These are phyloP conservation scores for Chaetops frenatus DNA, from an alignment of 2,113 vertebrate genomes.

Conservation along the genomic window DNA sequence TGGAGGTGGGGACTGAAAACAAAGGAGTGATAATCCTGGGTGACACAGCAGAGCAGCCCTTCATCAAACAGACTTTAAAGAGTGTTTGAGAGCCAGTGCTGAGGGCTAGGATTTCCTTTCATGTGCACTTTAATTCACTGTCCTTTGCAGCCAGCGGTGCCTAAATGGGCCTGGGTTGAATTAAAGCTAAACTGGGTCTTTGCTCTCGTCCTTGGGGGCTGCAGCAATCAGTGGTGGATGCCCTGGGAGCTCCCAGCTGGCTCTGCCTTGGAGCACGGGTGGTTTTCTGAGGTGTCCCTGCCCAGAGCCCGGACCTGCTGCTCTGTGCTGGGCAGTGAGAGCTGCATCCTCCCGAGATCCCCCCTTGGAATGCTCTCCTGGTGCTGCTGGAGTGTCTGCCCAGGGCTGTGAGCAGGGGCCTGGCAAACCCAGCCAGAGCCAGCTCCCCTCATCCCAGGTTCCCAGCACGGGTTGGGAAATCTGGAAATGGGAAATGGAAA, in stretches of 20 bases:
- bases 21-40: not conserved
- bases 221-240: not conserved
- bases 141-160: constrained; percentile 22
- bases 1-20: not conserved
- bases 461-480: not conserved
- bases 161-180: constrained; percentile 39
- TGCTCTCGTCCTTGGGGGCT: not conserved
- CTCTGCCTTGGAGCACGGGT: not conserved
- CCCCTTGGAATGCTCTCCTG: not conserved
- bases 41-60: not conserved
- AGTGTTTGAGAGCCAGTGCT: constrained; percentile 24
- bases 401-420: not conserved
- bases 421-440: not conserved
- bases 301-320: not conserved
- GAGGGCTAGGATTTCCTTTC: constrained; percentile 45
- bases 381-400: not conserved
- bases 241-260: not conserved
- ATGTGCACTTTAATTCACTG: constrained; percentile 42
- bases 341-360: not conserved
- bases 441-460: rapidly evolving
- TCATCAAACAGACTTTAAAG: constrained; percentile 9
- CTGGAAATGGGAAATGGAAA: not conserved
- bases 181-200: constrained; percentile 18
- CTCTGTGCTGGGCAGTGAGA: not conserved
- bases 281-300: not conserved